Conservation (phyloP, 2,113 vertebrate genomes). For the Chlamydotis undulata region DNA sequence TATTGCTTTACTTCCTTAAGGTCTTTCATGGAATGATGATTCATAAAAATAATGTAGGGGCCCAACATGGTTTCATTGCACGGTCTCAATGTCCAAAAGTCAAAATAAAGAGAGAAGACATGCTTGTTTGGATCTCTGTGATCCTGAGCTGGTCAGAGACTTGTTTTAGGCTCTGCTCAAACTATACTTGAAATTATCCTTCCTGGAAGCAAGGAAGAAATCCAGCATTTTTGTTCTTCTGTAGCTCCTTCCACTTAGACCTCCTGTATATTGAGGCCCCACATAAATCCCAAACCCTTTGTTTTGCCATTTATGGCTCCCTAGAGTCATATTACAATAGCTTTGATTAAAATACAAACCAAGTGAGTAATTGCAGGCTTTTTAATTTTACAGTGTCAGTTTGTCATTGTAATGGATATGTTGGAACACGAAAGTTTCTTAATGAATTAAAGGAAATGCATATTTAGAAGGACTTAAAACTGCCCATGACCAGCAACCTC, state of each 20-base stretch:
- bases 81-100: not conserved
- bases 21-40: not conserved
- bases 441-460: constrained; percentile 62
- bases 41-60: not conserved
- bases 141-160: not conserved
- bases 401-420: constrained; percentile 29
- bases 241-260: not conserved
- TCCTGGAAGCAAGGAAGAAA: not conserved
- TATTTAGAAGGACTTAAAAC: constrained; percentile 56
- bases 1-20: not conserved
- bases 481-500: constrained; percentile 21
- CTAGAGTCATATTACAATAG: constrained; percentile 39
- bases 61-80: not conserved
- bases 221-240: not conserved
- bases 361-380: constrained; percentile 1
- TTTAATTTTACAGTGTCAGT: constrained; percentile 47
- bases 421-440: constrained; percentile 40
- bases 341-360: constrained; percentile 51
- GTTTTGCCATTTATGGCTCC: constrained; percentile 29
- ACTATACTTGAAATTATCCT: not conserved
- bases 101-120: not conserved
- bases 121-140: not conserved
- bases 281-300: not conserved
- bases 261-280: not conserved
- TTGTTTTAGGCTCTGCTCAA: not conserved